Base-by-base conservation (phyloP, 1,140 invertebrate species). In the Ceratina calcarata region DNA sequence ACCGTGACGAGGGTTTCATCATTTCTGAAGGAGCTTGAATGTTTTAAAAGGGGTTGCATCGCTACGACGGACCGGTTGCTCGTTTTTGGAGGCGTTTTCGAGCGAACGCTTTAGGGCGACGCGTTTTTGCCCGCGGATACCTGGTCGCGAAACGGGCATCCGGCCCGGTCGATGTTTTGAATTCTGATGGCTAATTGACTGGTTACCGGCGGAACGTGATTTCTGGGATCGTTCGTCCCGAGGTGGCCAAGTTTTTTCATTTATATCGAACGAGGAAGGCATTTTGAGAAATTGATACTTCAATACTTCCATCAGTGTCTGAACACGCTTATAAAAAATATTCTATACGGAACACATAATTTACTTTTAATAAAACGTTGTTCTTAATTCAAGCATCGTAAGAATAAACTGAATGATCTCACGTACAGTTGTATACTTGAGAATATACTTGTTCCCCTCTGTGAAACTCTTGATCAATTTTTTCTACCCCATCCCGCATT, bases 171-270 rank as follows among this genome's bases (percentile, higher is more conserved):
- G 55, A 16, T 68, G 65, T 68, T 68, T 76, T 27, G 65, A 60
- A 61, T 76, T 61, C 55, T 76, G 74, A 68, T 60, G 74, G 74
- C 18, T 67, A 76, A 67, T 76, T 49, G 72, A 75, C 62, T 24
- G 51, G 72, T 55, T 57, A 65, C 10, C 15, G 12, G 51, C 1
- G 37, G 13, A 15, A 27, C 22, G n/a, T 24, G 37, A 72, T 72
- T 70, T 32, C 18, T 18, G 51, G 13, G n/a, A 62, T 8, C 20
- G 51, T 55, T 45, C 3, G 20, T 24, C 20, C 3, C 37, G 37
- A 65, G 6, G 15, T 18, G 58, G 62, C 15, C 13, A 27, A 45
- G 27, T 32, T 45, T 45, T 45, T 10, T 45, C 10, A 10, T 45
- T 10, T 45, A 45, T 45, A 45, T 45, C 37, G 3, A 10, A 45